Evolutionary conservation across 2,113 vertebrate genomes (phyloP).

Genomic region (Gavialis gangeticus): DNA sequence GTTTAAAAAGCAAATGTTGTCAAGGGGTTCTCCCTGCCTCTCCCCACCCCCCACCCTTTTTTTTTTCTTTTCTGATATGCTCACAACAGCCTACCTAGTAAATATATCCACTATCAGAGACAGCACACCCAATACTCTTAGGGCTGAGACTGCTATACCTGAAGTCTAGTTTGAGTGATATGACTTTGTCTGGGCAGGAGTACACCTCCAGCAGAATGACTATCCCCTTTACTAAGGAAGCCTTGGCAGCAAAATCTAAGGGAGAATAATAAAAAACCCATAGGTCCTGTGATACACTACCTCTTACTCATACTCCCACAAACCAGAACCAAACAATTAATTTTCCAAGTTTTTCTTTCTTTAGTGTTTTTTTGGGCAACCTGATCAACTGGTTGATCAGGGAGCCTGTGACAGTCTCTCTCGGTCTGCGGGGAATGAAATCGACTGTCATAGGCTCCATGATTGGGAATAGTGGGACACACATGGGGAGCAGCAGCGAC

Average conservation of each 20-base stretch:
- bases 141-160: background rate
- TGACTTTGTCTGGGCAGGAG: accelerated
- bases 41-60: background rate
- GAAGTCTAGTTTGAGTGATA: background rate
- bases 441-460: too few relatives aligned
- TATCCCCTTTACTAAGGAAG: background rate
- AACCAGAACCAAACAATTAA: background rate
- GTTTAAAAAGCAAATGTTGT: background rate
- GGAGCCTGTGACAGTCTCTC: too few relatives aligned
- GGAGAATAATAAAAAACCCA: background rate
- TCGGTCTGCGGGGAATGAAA: too few relatives aligned
- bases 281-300: background rate
- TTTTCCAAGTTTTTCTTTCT: too few relatives aligned
- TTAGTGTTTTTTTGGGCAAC: too few relatives aligned
- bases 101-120: background rate
- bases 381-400: too few relatives aligned
- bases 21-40: background rate
- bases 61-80: background rate
- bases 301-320: background rate
- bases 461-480: too few relatives aligned
- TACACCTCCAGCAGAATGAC: background rate
- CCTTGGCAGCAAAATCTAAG: too few relatives aligned
- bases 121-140: constrained; percentile 25
- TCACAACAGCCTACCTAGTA: background rate
- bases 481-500: too few relatives aligned